Evolutionary conservation across 2,797 vertebrate species (phyloP).

Genomic region (Coilia nasus): DNA sequence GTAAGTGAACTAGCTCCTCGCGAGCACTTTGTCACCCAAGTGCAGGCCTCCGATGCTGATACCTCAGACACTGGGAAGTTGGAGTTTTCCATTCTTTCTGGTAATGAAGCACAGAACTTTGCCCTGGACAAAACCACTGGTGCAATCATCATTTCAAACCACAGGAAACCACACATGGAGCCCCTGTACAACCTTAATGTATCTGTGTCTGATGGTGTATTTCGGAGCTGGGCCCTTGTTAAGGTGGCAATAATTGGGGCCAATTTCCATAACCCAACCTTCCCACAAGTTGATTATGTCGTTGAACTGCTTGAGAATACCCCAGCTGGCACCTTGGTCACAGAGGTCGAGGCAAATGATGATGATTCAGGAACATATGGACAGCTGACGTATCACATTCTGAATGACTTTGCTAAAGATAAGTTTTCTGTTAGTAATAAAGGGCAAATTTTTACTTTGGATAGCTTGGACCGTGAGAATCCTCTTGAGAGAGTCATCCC

Average conservation of each 20-base stretch:
- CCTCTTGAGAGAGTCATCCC: conserved; percentile 89
- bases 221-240: conserved; percentile 86
- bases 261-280: conserved; percentile 91
- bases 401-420: conserved; percentile 94
- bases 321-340: conserved; percentile 84
- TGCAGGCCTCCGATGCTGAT: conserved; percentile 92
- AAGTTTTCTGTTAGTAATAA: conserved; percentile 88
- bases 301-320: conserved; percentile 94
- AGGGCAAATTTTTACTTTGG: conserved; percentile 88
- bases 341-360: conserved; percentile 86
- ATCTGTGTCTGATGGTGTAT: conserved; percentile 94
- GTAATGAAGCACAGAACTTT: conserved; percentile 93
- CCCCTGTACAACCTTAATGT: conserved; percentile 84
- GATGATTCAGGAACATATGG: conserved; percentile 87
- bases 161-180: conserved; percentile 80
- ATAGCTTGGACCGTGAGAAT: conserved; percentile 92
- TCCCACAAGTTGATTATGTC: conserved; percentile 89
- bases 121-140: conserved; percentile 84
- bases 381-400: conserved; percentile 85
- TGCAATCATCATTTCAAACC: conserved; percentile 84
- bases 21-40: conserved; percentile 89
- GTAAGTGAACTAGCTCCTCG: conserved; percentile 87
- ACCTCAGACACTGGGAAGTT: conserved; percentile 81
- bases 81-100: conserved; percentile 89
- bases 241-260: conserved; percentile 82